A percentile compares a stretch with the other conserved stretches of the same genome.
phyloP scores from a whole-genome alignment of 2,113 vertebrate genomes.

The Ceratotherium simum region DNA sequence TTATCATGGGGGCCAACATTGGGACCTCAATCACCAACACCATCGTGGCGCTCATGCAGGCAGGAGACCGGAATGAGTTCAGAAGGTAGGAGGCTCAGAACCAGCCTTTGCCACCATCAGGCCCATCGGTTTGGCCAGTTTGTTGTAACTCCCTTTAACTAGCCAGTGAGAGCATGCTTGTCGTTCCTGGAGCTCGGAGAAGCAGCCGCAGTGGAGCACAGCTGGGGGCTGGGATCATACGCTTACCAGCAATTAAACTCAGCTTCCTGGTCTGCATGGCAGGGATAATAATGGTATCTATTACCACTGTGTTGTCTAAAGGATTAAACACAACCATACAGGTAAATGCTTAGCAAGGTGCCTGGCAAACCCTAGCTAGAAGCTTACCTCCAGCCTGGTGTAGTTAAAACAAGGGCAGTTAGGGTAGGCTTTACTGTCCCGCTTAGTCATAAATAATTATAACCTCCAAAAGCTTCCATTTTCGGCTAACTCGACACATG shows the following conservation, averaged over 20 bases:
- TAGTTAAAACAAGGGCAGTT: not conserved
- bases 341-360: not conserved
- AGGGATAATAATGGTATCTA: not conserved
- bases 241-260: not conserved
- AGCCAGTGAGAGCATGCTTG: not conserved
- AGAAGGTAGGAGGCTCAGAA: conserved; percentile 89
- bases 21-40: conserved; percentile 99
- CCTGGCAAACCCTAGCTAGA: not conserved
- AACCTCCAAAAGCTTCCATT: conserved; percentile 20
- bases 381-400: not conserved
- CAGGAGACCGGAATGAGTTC: conserved; percentile 95
- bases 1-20: conserved; percentile 98
- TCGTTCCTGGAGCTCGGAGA: not conserved
- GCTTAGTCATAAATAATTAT: conserved; percentile 53
- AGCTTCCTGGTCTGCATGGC: not conserved
- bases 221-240: not conserved
- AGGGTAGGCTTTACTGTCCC: not conserved
- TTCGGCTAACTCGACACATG: not conserved
- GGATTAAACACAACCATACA: not conserved
- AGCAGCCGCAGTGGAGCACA: no score
- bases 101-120: not conserved
- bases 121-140: accelerated
- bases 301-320: not conserved
- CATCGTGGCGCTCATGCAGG: conserved; percentile 97
- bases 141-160: not conserved